Percentiles rank a stretch among this genome's conserved stretches.
These are phyloP conservation scores for Sinosuthora webbiana DNA, from an alignment of 2,113 vertebrate species.

Conservation along the genomic window DNA sequence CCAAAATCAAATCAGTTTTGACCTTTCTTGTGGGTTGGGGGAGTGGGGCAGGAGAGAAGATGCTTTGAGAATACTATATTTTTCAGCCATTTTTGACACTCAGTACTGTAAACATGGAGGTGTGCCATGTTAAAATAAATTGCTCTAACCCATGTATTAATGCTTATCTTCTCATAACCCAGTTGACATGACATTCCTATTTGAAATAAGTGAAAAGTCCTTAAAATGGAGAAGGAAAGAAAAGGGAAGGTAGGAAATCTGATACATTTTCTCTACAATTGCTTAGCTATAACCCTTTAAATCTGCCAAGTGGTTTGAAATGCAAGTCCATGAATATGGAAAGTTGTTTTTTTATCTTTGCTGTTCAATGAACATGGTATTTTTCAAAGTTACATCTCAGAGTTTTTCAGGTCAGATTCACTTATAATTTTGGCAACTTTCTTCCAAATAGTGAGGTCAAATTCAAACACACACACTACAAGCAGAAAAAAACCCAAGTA, in stretches of 20 bases:
- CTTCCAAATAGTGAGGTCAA: background rate
- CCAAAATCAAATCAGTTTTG: background rate
- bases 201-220: background rate
- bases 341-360: background rate
- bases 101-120: background rate
- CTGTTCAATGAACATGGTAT: background rate
- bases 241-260: background rate
- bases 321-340: background rate
- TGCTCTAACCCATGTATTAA: background rate
- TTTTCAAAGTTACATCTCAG: background rate
- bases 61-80: background rate
- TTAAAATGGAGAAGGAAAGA: background rate
- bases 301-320: background rate
- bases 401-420: background rate
- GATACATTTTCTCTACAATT: background rate
- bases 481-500: background rate
- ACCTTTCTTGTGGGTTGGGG: accelerated
- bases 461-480: background rate
- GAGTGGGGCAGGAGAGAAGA: accelerated
- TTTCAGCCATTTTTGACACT: background rate
- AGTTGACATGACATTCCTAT: background rate
- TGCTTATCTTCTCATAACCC: background rate
- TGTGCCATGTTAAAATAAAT: background rate
- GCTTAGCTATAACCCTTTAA: background rate
- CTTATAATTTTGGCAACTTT: background rate